Base-by-base conservation (phyloP, 2,888 invertebrate genomes). In the Spialia ferax region DNA sequence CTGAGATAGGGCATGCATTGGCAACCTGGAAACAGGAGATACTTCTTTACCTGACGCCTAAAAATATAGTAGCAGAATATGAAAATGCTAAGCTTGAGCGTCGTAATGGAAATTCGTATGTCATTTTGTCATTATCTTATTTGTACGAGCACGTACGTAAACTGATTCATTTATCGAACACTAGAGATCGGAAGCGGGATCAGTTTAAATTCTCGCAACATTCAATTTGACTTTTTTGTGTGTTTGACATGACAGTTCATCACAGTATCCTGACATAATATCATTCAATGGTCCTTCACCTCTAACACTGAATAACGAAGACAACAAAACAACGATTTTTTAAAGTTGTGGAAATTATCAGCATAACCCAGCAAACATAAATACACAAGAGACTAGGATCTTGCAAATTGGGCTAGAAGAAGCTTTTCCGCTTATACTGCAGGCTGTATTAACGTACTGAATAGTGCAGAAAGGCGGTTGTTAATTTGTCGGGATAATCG, bases 401-500 rank as follows among this genome's bases (percentile, higher is more conserved):
- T 63, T 42, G 68, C 63, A 59, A 63, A 68, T 68, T 63, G 52
- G 15, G 56, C 42, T 63, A 54, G 59, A 59, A 63, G 42, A 57
- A 62, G 50, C 48, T 50, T 15, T 48, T 10, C 22, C 10, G n/a
- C 18, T 48, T 32, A 26, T 52, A 50, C 38, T 60, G 60, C 64
- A 69, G 63, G 59, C 54, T 68, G 60, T 70, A 63, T 68, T 48
- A 61, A 35, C 48, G 60, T 45, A 26, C 18, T 45, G 66, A 52
- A 29, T 55, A 66, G 66, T 60, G 60, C 59, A 60, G 54, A 60
- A 60, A 60, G 45, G 42, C 50, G 38, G 38, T 57, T 65, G 73
- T 71, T 74, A 70, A 72, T 74, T 75, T 74, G 71, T 68, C 68
- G 69, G 68, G 42, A 67, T 66, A 66, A 62, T 69, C 65, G 70